Evolutionary conservation across 1,140 invertebrate species (phyloP).

Genomic region (Anastrepha ludens): DNA sequence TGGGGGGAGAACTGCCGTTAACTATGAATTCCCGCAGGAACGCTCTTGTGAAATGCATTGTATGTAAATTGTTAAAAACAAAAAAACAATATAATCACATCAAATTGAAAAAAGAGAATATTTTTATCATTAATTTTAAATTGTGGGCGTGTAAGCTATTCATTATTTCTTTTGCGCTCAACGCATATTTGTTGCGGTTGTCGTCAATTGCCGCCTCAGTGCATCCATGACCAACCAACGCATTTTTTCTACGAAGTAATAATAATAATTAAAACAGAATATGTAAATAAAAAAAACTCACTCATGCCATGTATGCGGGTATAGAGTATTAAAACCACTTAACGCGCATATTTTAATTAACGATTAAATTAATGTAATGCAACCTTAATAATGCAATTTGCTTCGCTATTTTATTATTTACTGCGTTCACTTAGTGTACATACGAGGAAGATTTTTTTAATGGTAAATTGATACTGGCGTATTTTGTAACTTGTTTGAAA

Average conservation of each 20-base stretch:
- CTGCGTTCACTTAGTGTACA: not conserved
- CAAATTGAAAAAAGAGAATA: not conserved
- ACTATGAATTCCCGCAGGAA: not conserved
- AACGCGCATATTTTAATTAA: constrained; percentile 51
- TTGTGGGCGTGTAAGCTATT: not conserved
- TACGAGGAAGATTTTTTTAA: not conserved
- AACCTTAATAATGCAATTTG: constrained; percentile 40
- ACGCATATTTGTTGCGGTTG: constrained; percentile 34
- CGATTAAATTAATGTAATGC: constrained; percentile 43
- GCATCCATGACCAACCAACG: constrained; percentile 5
- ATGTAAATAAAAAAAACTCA: not conserved
- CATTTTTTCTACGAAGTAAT: not conserved
- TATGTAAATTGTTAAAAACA: not conserved
- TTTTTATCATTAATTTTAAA: not conserved
- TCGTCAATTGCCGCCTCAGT: constrained; percentile 33
- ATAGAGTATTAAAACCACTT: constrained; percentile 33
- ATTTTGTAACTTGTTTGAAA: too few relatives aligned
- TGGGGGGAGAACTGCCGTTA: not conserved
- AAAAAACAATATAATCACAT: not conserved
- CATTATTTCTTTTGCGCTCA: not conserved
- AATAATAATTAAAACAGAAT: constrained; percentile 33
- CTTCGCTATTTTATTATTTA: constrained; percentile 37
- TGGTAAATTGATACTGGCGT: not conserved
- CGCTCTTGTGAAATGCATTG: not conserved
- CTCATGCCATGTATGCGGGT: not conserved